A percentile compares a stretch with the other conserved stretches of the same genome.
Evolutionary conservation across 2,888 invertebrate genomes (phyloP).

Genomic region (Rhogogaster chlorosoma): DNA sequence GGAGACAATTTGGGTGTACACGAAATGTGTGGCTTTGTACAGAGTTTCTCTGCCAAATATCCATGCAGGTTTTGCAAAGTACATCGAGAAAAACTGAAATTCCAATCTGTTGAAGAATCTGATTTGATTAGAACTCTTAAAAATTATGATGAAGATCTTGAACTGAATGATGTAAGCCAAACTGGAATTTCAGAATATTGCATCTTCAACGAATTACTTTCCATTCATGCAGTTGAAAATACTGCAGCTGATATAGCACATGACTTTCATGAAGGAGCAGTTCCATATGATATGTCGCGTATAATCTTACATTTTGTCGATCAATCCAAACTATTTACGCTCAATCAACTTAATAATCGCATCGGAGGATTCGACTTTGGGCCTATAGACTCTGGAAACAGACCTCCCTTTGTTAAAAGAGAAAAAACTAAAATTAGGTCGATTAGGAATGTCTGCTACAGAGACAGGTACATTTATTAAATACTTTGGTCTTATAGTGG

Average conservation of each 20-base stretch:
- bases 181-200: conserved; percentile 47
- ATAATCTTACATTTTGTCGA: conserved; percentile 54
- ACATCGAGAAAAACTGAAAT: conserved; percentile 22
- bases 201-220: conserved; percentile 55
- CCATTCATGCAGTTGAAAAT: conserved; percentile 56
- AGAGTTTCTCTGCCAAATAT: conserved; percentile 53
- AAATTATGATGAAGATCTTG: conserved; percentile 55
- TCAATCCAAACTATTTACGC: conserved; percentile 40
- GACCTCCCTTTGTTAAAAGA: conserved; percentile 54
- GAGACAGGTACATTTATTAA: conserved; percentile 48
- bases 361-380: conserved; percentile 57
- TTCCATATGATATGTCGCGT: conserved; percentile 54
- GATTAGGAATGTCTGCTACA: conserved; percentile 20
- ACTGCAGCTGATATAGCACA: conserved; percentile 58
- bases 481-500: conserved; percentile 56
- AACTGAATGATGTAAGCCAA: conserved; percentile 43
- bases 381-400: conserved; percentile 50
- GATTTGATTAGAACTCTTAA: conserved; percentile 20
- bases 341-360: conserved; percentile 54
- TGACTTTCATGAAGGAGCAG: conserved; percentile 55
- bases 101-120: conserved; percentile 26
- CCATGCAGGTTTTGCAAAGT: conserved; percentile 52
- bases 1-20: conserved; percentile 54
- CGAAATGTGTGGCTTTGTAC: conserved; percentile 51
- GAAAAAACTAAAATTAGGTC: not conserved